These are phyloP conservation scores for Oryzias dopingdopingensis DNA, from an alignment of 2,797 vertebrate species.

Conservation along the genomic window DNA sequence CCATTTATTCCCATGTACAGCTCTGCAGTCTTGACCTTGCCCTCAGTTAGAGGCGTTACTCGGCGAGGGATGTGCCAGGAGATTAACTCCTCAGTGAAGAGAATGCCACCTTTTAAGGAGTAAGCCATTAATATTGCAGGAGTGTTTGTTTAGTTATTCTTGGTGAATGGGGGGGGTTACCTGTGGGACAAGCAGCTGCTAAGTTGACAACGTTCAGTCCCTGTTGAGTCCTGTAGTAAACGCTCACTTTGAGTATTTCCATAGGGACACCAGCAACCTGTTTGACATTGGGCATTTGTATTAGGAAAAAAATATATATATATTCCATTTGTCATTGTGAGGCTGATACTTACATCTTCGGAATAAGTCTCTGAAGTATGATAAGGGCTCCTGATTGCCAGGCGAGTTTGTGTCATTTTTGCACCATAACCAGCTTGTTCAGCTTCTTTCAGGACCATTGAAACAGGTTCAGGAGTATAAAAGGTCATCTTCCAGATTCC, in stretches of 20 bases:
- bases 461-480: conserved; percentile 70
- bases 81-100: conserved; percentile 70
- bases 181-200: conserved; percentile 78
- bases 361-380: conserved; percentile 67
- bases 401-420: conserved; percentile 65
- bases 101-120: conserved; percentile 73
- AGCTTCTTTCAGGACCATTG: conserved; percentile 73
- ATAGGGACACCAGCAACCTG: conserved; percentile 80
- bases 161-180: conserved; percentile 20
- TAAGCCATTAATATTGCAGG: background rate
- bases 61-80: conserved; percentile 82
- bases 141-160: fast-evolving
- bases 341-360: conserved; percentile 60
- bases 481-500: conserved; percentile 83
- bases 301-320: too few species aligned
- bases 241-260: conserved; percentile 76
- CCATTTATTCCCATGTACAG: conserved; percentile 82
- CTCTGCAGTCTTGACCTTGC: conserved; percentile 57
- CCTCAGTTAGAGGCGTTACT: conserved; percentile 62
- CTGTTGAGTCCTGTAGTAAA: conserved; percentile 67
- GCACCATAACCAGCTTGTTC: conserved; percentile 77
- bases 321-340: background rate
- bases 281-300: background rate
- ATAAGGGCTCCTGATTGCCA: conserved; percentile 79
- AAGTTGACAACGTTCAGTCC: conserved; percentile 76